Percentiles rank a stretch among this genome's conserved stretches.
Conservation (phyloP, 2,888 invertebrate genomes). For the Tachina grossa region DNA sequence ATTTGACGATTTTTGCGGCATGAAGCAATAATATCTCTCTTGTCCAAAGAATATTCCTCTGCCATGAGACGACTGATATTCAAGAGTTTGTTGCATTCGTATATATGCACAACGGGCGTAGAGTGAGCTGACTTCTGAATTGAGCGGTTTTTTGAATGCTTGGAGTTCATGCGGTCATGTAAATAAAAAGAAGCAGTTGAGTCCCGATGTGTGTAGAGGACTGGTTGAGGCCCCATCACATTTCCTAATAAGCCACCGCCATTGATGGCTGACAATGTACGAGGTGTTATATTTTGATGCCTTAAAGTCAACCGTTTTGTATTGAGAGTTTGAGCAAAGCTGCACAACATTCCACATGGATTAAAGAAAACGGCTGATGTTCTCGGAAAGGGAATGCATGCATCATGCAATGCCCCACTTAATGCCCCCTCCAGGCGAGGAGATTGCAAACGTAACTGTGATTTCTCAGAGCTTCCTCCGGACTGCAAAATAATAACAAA, state of each 20-base stretch:
- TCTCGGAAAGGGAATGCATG: constrained; percentile 96
- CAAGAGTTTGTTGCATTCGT: constrained; percentile 85
- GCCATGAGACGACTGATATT: constrained; percentile 92
- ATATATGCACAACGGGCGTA: constrained; percentile 80
- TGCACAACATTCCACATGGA: constrained; percentile 92
- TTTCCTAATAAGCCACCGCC: constrained; percentile 82
- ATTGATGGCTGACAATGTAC: constrained; percentile 89
- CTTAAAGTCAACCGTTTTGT: constrained; percentile 88
- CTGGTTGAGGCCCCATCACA: constrained; percentile 81
- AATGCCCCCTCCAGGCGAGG: constrained; percentile 82
- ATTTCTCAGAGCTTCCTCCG: constrained; percentile 79
- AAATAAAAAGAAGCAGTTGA: constrained; percentile 91
- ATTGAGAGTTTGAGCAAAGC: constrained; percentile 90
- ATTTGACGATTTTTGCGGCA: constrained; percentile 91
- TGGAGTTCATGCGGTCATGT: constrained; percentile 85
- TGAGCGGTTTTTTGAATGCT: constrained; percentile 82
- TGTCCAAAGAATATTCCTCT: constrained; percentile 89
- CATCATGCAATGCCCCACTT: constrained; percentile 84
- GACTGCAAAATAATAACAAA: constrained; percentile 67
- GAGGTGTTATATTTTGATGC: constrained; percentile 90
- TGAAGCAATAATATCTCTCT: constrained; percentile 84
- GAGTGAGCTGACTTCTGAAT: constrained; percentile 78
- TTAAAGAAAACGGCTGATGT: constrained; percentile 97
- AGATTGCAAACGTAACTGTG: constrained; percentile 81
- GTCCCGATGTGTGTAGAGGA: constrained; percentile 80